phyloP scores from a whole-genome alignment of 2,888 invertebrate species.

The Periphyllus acericola region DNA sequence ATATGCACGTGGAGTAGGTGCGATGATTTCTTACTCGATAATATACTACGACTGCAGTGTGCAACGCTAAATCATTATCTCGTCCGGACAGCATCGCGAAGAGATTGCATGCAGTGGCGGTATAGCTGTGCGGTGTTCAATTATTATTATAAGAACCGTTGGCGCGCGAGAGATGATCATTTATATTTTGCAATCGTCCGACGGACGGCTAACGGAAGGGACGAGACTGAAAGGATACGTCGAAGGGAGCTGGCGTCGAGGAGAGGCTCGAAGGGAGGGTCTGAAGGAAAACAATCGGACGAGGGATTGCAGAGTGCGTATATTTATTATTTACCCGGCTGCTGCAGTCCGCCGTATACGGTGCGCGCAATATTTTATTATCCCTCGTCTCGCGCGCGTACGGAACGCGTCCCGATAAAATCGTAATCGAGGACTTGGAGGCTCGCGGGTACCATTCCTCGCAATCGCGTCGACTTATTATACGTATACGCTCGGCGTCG shows the following conservation, averaged over 20 bases:
- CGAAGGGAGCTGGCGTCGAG: too few relatives aligned
- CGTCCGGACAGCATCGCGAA: background rate
- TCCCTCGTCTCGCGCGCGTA: background rate
- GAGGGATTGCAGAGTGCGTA: slow-evolving; percentile 28
- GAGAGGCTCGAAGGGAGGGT: background rate
- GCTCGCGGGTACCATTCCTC: background rate
- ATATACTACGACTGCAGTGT: background rate
- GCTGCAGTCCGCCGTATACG: background rate
- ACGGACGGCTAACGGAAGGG: background rate
- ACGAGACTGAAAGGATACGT: background rate
- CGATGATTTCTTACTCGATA: background rate
- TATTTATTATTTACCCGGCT: slow-evolving; percentile 36
- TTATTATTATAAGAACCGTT: slow-evolving; percentile 13
- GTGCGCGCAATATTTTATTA: slow-evolving; percentile 5
- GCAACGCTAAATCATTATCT: background rate
- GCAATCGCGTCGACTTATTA: background rate
- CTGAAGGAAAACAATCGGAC: slow-evolving; percentile 32
- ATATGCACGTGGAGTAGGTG: too few relatives aligned
- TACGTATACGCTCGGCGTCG: background rate
- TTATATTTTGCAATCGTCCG: slow-evolving; percentile 7
- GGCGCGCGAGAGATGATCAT: background rate
- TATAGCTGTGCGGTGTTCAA: background rate
- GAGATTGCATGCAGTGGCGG: background rate
- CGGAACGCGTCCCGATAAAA: background rate
- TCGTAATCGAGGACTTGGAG: background rate